These are phyloP conservation scores for Myotis lucifugus DNA, from an alignment of 2,113 vertebrate genomes.

Conservation along the genomic window DNA sequence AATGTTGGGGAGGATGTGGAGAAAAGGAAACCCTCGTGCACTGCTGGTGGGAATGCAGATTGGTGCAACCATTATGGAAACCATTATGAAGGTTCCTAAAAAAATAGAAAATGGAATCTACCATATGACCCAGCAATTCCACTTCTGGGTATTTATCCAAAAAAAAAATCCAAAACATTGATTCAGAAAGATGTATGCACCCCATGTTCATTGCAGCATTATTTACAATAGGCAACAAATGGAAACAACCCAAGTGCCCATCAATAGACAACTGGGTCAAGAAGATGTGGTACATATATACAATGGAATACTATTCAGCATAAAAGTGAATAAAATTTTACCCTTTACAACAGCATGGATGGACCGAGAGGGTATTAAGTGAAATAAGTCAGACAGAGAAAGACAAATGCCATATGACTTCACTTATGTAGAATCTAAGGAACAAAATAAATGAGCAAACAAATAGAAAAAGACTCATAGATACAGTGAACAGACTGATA, in stretches of 20 bases:
- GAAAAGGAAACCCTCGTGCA: not conserved
- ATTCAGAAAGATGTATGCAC: not conserved
- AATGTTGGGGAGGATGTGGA: not conserved
- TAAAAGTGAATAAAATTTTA: not conserved
- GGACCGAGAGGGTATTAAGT: not conserved
- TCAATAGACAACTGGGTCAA: not conserved
- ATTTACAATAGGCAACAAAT: not conserved
- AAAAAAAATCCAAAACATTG: not conserved
- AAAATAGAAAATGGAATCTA: not conserved
- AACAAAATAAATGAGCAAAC: not conserved
- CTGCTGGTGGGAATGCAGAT: not conserved
- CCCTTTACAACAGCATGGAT: not conserved
- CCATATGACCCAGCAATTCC: not conserved
- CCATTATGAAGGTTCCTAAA: not conserved
- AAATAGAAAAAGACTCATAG: not conserved
- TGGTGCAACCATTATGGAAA: not conserved
- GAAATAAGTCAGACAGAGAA: not conserved
- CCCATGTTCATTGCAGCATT: not conserved
- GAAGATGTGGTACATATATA: not conserved
- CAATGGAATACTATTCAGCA: not conserved
- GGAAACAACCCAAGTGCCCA: not conserved
- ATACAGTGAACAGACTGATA: not conserved
- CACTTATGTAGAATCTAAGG: not conserved
- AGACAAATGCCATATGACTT: not conserved
- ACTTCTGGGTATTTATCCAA: not conserved